A percentile compares a stretch with the other conserved stretches of the same genome.
These are phyloP conservation scores for Agelas oroides DNA, from an alignment of 37 sponge, comb jelly and placozoan genomes.

Conservation along the genomic window DNA sequence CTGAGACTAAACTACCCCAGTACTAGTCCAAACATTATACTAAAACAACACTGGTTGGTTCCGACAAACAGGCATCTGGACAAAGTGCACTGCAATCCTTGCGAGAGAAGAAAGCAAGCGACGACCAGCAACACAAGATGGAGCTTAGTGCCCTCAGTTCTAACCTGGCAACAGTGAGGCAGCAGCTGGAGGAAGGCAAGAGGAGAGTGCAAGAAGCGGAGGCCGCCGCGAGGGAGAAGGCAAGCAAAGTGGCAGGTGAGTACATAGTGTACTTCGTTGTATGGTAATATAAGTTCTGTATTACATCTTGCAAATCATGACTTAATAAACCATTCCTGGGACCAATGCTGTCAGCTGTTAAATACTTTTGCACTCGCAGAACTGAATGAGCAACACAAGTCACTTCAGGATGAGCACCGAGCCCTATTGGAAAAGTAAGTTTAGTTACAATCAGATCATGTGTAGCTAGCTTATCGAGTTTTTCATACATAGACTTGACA, in stretches of 20 bases:
- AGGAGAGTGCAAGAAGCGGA: slow-evolving; percentile 34
- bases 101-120: neutral
- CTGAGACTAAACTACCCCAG: no score
- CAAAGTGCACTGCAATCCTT: neutral
- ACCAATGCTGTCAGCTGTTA: no score
- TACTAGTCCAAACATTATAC: no score
- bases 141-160: slow-evolving; percentile 52
- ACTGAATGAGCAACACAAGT: slow-evolving; percentile 35
- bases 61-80: no score
- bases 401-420: slow-evolving; percentile 67
- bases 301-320: no score
- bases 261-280: neutral
- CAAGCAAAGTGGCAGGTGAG: slow-evolving; percentile 20
- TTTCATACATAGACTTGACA: no score
- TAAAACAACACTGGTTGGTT: no score
- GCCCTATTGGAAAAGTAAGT: slow-evolving; percentile 73
- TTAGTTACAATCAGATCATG: no score
- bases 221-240: neutral
- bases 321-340: no score
- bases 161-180: slow-evolving; percentile 69
- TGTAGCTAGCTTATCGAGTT: no score
- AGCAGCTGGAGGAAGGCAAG: slow-evolving; percentile 55
- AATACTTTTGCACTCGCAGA: slow-evolving; percentile 15
- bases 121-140: slow-evolving; percentile 38
- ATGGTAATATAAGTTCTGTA: neutral